phyloP scores from a whole-genome alignment of 2,797 vertebrate genomes.

The Champsocephalus gunnari region DNA sequence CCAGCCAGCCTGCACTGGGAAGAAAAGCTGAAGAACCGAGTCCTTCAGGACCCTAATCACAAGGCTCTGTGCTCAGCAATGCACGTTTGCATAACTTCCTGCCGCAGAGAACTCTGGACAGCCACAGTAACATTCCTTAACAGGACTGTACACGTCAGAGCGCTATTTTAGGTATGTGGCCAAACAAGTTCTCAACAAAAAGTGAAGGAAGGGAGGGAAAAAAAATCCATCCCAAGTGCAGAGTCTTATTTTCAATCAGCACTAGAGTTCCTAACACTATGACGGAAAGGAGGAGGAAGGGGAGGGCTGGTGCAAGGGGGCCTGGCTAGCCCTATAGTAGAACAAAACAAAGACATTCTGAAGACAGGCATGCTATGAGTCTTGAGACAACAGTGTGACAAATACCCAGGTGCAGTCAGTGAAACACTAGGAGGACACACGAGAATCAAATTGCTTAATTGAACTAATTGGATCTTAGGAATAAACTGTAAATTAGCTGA shows the following conservation, averaged over 20 bases:
- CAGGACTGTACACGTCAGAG: constrained; percentile 90
- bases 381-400: neutral
- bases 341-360: constrained; percentile 68
- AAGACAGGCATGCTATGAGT: constrained; percentile 36
- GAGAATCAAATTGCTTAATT: neutral
- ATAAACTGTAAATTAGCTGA: constrained; percentile 1
- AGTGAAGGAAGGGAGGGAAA: constrained; percentile 65
- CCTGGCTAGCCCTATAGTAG: constrained; percentile 49
- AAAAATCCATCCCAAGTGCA: constrained; percentile 68
- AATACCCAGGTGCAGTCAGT: no score
- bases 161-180: constrained; percentile 91
- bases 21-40: constrained; percentile 61
- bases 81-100: constrained; percentile 86
- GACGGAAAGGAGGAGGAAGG: constrained; percentile 55
- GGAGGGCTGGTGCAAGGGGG: constrained; percentile 36
- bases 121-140: constrained; percentile 88
- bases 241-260: constrained; percentile 77
- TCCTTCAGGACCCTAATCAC: constrained; percentile 82
- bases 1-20: constrained; percentile 54
- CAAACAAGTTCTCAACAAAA: constrained; percentile 87
- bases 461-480: neutral
- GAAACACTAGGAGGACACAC: neutral
- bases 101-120: constrained; percentile 81
- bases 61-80: constrained; percentile 79
- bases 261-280: constrained; percentile 42